Base-by-base conservation (phyloP, 2,797 vertebrate genomes). In the Gephyroberyx darwinii region DNA sequence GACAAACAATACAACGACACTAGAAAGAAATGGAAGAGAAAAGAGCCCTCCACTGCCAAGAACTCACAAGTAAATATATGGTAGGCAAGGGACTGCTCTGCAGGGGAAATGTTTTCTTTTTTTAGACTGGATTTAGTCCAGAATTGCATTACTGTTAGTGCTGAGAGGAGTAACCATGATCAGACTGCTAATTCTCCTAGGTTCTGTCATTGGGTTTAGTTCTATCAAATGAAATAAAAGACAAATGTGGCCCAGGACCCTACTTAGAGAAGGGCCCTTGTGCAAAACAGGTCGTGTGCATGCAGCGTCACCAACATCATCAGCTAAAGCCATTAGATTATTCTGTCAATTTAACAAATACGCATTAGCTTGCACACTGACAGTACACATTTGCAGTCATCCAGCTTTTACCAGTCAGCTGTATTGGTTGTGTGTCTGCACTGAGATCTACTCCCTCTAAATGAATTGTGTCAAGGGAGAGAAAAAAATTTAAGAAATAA, bases 381-480 rank as follows among this genome's bases (percentile, higher is more conserved):
- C 65, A 66, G 74, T 67, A 48, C 74, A 61, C 65, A 22, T 72
- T 88, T 67, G 70, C 74, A 75, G 69, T 33, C 48, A 16, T 66
- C 78, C 74, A 22, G 35, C 65, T 60, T 84, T 88, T 82, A 84
- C 85, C 75, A 84, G 77, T 71, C 72, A 4, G 3, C 62, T 66
- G 62, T 52, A 53, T 17, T 51, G 52, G 74, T 55, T 54, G 20
- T 80, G 74, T 64, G 66, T 75, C 77, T 83, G 75, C 78, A 54
- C 60, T 56, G 39, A 81, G 30, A 75, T 80, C 76, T 54, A 68
- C 69, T 65, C 61, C 69, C 57, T 84, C 70, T 75, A 74, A 83
- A 86, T 86, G 68, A 89, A 83, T 80, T 86, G 84, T 83, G 65
- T 86, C 31, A 8, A 80, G 76, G 72, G 77, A 41, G 54, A 50